Conservation (phyloP, 2,888 invertebrate genomes). For the Watsonalla binaria region DNA sequence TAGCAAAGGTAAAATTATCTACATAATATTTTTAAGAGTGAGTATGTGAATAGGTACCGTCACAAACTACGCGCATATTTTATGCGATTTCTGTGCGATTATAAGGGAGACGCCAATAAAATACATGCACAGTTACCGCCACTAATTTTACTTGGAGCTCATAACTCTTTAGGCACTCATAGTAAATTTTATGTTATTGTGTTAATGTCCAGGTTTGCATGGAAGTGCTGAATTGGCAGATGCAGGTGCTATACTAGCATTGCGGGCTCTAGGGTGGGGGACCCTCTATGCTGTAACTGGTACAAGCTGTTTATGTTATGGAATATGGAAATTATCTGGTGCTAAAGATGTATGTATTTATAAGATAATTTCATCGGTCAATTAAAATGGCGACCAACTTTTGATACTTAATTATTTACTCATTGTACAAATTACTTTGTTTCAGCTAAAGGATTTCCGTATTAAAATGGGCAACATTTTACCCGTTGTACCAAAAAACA, state of each 20-base stretch:
- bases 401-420: conserved; percentile 1
- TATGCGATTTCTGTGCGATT: background rate
- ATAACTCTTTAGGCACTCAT: background rate
- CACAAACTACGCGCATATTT: too few species aligned
- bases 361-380: background rate
- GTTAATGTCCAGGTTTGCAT: conserved; percentile 63
- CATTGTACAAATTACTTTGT: conserved; percentile 12
- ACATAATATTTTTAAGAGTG: conserved; percentile 3
- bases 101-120: background rate
- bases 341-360: conserved; percentile 85
- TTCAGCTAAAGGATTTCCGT: conserved; percentile 89
- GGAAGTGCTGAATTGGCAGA: conserved; percentile 82
- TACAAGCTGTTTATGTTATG: conserved; percentile 88
- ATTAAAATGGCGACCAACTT: too few species aligned
- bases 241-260: conserved; percentile 87
- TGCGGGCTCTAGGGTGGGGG: conserved; percentile 93
- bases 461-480: conserved; percentile 86
- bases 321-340: conserved; percentile 93
- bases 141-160: background rate
- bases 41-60: too few species aligned
- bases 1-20: conserved; percentile 77
- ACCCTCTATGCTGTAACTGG: conserved; percentile 92
- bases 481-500: conserved; percentile 87
- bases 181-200: too few species aligned
- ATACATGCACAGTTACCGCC: background rate